Evolutionary conservation across 1,140 invertebrate genomes (phyloP).

Genomic region (Metaphire vulgaris): DNA sequence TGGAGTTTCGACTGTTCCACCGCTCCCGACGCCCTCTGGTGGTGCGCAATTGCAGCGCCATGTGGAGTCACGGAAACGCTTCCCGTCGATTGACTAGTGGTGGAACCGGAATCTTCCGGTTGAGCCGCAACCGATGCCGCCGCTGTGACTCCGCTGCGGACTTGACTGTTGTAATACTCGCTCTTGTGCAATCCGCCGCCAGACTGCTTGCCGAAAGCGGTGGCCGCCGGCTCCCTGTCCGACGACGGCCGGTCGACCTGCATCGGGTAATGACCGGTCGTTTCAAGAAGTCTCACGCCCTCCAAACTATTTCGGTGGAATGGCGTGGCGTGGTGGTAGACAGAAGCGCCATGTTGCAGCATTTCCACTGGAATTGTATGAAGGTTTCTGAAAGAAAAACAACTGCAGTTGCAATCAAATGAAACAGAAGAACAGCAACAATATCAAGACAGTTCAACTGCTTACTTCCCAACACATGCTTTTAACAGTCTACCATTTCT

Average conservation of each 20-base stretch:
- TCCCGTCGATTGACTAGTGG: too few species aligned
- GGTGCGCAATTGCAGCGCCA: not conserved
- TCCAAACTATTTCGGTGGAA: not conserved
- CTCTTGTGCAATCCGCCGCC: not conserved
- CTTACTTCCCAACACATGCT: too few species aligned
- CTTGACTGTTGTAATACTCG: conserved; percentile 1
- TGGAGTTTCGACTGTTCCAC: not conserved
- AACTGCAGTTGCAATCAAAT: too few species aligned
- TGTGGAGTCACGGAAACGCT: not conserved
- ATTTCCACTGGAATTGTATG: not conserved
- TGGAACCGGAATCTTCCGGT: too few species aligned
- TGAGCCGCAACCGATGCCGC: not conserved
- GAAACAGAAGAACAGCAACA: too few species aligned
- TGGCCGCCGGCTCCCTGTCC: not conserved
- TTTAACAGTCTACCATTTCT: too few species aligned
- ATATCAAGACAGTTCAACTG: too few species aligned
- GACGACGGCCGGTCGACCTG: not conserved
- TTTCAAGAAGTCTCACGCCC: not conserved
- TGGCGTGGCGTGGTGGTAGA: not conserved
- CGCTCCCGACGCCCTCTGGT: not conserved
- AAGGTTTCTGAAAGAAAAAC: too few species aligned
- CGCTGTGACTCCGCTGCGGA: not conserved
- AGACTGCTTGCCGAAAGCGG: not conserved
- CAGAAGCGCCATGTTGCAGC: not conserved
- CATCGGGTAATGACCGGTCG: not conserved